Percentiles rank a stretch among this genome's conserved stretches.
Conservation (phyloP, 2,888 invertebrate species). For the Lampropteryx suffumata region DNA sequence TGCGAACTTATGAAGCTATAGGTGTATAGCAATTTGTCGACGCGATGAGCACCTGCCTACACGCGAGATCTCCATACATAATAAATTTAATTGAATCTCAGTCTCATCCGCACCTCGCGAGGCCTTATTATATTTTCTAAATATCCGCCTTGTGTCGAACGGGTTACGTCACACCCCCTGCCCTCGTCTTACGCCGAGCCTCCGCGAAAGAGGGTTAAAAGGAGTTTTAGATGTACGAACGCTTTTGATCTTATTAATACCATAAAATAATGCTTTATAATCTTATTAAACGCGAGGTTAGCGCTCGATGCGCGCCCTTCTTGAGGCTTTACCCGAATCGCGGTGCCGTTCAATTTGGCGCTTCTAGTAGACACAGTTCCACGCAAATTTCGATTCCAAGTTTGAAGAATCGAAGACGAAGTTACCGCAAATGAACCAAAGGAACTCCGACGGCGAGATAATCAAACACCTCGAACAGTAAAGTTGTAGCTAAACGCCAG, state of each 20-base stretch:
- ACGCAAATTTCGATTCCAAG: slow-evolving; percentile 31
- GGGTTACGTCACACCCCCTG: slow-evolving; percentile 62
- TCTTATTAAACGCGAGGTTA: slow-evolving; percentile 90
- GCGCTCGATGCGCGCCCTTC: slow-evolving; percentile 76
- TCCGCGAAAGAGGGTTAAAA: slow-evolving; percentile 80
- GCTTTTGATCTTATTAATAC: slow-evolving; percentile 90
- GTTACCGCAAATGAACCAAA: slow-evolving; percentile 72
- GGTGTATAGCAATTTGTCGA: slow-evolving; percentile 65
- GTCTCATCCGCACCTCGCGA: slow-evolving; percentile 73
- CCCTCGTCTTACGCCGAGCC: slow-evolving; percentile 79
- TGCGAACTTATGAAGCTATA: slow-evolving; percentile 42
- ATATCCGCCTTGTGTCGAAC: slow-evolving; percentile 71
- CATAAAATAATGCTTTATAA: slow-evolving; percentile 89
- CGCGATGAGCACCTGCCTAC: slow-evolving; percentile 72
- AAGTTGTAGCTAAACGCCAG: slow-evolving; percentile 78
- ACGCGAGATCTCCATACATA: slow-evolving; percentile 80
- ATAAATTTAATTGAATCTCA: slow-evolving; percentile 81
- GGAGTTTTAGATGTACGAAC: slow-evolving; percentile 84
- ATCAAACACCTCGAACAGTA: slow-evolving; percentile 65
- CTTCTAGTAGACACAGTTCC: slow-evolving; percentile 49
- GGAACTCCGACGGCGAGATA: slow-evolving; percentile 66
- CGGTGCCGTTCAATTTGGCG: slow-evolving; percentile 62
- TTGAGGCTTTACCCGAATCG: slow-evolving; percentile 51
- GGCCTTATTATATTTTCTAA: slow-evolving; percentile 77
- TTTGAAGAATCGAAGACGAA: slow-evolving; percentile 49